phyloP scores from a whole-genome alignment of 2,888 invertebrate genomes.

The Odontothrips loti region DNA sequence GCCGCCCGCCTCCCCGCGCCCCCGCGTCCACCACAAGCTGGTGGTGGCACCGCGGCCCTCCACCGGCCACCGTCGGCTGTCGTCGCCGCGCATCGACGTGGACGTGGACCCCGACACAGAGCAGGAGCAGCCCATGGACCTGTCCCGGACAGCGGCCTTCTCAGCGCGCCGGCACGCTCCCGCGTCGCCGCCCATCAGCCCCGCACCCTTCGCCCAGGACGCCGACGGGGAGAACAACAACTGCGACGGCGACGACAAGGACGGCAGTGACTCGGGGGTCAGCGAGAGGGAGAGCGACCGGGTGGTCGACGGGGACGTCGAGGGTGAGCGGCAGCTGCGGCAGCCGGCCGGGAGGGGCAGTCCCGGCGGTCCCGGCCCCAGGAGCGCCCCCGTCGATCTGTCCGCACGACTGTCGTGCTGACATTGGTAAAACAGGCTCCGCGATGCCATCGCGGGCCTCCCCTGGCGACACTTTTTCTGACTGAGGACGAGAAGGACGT shows the following conservation, averaged over 20 bases:
- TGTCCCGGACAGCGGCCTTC: conserved; percentile 66
- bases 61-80: background rate
- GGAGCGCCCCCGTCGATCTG: background rate
- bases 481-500: no score
- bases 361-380: background rate
- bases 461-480: no score
- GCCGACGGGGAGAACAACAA: conserved; percentile 50
- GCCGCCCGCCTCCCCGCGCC: conserved; percentile 38
- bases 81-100: conserved; percentile 40
- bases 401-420: background rate
- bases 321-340: conserved; percentile 44
- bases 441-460: no score
- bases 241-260: conserved; percentile 44
- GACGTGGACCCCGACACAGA: conserved; percentile 47
- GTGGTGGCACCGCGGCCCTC: conserved; percentile 38
- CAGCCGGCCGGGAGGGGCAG: background rate
- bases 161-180: conserved; percentile 41
- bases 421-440: no score
- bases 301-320: conserved; percentile 49
- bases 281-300: conserved; percentile 8
- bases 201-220: conserved; percentile 46
- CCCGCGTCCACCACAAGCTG: conserved; percentile 41
- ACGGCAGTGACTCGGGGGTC: conserved; percentile 42
- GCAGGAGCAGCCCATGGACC: conserved; percentile 75
- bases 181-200: background rate